phyloP scores from a whole-genome alignment of 2,113 vertebrate species.

The Engystomops pustulosus region DNA sequence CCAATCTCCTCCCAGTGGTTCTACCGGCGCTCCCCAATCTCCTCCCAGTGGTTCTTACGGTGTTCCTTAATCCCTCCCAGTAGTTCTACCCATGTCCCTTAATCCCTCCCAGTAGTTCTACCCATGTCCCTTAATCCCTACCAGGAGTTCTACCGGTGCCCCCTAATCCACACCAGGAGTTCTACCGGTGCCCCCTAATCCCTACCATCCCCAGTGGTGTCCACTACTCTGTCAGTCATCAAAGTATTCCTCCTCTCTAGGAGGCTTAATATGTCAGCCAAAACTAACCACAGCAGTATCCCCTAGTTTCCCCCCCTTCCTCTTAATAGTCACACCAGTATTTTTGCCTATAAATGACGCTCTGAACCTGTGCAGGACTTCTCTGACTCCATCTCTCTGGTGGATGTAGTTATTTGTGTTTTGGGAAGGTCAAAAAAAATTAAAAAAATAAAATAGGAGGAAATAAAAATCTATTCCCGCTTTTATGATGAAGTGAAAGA shows the following conservation, averaged over 20 bases:
- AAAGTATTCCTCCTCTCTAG: no score
- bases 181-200: no score
- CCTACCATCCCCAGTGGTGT: no score
- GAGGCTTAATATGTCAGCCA: no score
- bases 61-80: background rate
- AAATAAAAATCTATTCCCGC: background rate
- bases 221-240: no score
- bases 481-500: conserved; percentile 6
- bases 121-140: background rate
- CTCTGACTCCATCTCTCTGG: background rate
- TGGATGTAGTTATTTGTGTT: background rate
- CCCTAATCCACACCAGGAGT: background rate
- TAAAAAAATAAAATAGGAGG: no score
- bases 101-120: background rate
- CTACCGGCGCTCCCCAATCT: no score
- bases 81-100: background rate
- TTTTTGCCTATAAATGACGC: no score
- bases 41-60: no score
- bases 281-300: background rate
- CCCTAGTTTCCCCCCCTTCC: background rate
- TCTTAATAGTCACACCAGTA: background rate
- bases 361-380: no score
- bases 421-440: background rate
- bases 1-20: no score
- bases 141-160: background rate